These are phyloP conservation scores for Seira ritae DNA, from an alignment of 2,888 invertebrate genomes.

Conservation along the genomic window DNA sequence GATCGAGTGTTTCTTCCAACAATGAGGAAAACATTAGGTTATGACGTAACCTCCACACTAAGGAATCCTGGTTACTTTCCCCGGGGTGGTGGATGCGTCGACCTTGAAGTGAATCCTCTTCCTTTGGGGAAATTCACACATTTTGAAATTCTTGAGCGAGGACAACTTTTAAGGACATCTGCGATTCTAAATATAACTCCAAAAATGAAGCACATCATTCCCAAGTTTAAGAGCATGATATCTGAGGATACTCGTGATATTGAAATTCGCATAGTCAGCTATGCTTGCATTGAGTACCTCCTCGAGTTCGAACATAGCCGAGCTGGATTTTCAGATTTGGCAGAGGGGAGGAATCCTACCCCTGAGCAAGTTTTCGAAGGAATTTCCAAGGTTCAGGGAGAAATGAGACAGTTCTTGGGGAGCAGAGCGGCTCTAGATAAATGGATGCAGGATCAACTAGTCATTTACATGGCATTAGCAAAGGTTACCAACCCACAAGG, in stretches of 20 bases:
- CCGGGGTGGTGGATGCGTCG: constrained; percentile 69
- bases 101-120: constrained; percentile 57
- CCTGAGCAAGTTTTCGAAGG: constrained; percentile 61
- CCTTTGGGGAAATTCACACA: constrained; percentile 50
- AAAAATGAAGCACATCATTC: constrained; percentile 57
- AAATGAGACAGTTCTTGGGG: constrained; percentile 53
- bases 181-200: constrained; percentile 67
- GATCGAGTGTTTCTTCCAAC: constrained; percentile 64
- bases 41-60: constrained; percentile 51
- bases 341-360: constrained; percentile 64
- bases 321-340: constrained; percentile 66
- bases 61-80: constrained; percentile 68
- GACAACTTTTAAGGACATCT: constrained; percentile 45
- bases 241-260: constrained; percentile 55
- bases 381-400: constrained; percentile 54
- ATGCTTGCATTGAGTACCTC: constrained; percentile 67
- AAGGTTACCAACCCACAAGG: constrained; percentile 51
- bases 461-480: constrained; percentile 70
- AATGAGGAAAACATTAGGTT: constrained; percentile 61
- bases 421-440: constrained; percentile 62
- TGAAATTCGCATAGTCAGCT: constrained; percentile 62
- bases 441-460: constrained; percentile 71
- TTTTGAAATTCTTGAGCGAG: constrained; percentile 55
- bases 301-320: constrained; percentile 62
- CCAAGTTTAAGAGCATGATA: constrained; percentile 50